Evolutionary conservation across 2,113 vertebrate genomes (phyloP).

Genomic region (Charina bottae): DNA sequence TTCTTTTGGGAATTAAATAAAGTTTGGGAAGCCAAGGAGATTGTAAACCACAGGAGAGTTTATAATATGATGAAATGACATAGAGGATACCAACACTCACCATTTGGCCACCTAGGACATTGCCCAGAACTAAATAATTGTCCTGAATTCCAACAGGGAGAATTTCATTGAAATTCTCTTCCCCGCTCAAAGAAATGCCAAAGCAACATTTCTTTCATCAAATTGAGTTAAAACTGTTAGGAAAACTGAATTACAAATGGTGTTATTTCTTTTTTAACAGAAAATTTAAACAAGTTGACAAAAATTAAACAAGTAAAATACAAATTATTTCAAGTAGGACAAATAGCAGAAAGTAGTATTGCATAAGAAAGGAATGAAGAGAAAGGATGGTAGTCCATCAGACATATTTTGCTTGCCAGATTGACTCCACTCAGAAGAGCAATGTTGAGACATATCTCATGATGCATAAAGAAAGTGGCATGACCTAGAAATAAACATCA

Average conservation of each 20-base stretch:
- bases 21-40: not conserved
- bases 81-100: not conserved
- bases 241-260: not conserved
- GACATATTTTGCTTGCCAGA: constrained; percentile 56
- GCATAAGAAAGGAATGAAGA: constrained; percentile 26
- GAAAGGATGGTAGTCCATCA: constrained; percentile 45
- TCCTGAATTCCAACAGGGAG: not conserved
- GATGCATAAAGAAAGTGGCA: constrained; percentile 50
- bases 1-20: not conserved
- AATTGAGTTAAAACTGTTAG: not conserved
- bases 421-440: constrained; percentile 44
- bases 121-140: not conserved
- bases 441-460: constrained; percentile 26
- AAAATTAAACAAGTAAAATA: not conserved
- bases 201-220: not conserved
- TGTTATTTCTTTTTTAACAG: not conserved
- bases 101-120: not conserved
- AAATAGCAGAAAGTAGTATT: constrained; percentile 17
- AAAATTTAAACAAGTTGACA: not conserved
- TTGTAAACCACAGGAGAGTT: not conserved
- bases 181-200: not conserved
- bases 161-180: not conserved
- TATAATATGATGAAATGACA: not conserved
- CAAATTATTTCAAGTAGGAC: not conserved
- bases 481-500: constrained; percentile 51